These are phyloP conservation scores for Odontamblyopus rebecca DNA, from an alignment of 2,797 vertebrate species.

Conservation along the genomic window DNA sequence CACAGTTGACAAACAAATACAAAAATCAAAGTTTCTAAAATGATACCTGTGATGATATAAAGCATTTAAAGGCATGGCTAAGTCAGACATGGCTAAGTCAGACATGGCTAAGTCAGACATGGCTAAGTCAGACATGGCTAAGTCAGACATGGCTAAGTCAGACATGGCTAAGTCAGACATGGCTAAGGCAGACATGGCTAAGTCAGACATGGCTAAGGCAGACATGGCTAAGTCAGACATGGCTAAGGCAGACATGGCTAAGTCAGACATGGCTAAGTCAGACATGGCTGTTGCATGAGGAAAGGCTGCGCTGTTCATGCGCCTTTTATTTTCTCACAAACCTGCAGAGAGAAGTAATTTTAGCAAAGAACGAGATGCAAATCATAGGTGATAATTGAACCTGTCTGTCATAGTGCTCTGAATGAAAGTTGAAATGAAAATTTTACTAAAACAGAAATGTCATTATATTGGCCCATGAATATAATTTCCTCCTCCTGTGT, in stretches of 20 bases:
- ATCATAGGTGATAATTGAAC: conserved; percentile 35
- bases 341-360: conserved; percentile 19
- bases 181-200: no score
- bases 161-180: no score
- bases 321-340: conserved; percentile 14
- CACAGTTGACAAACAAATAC: not conserved
- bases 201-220: no score
- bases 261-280: no score
- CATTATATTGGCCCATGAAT: not conserved
- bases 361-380: conserved; percentile 31
- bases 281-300: not conserved
- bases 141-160: no score
- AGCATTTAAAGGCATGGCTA: not conserved
- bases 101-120: no score
- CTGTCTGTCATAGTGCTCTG: conserved; percentile 17
- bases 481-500: not conserved
- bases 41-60: not conserved
- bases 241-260: no score
- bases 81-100: not conserved
- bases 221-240: no score
- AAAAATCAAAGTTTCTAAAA: not conserved
- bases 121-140: no score
- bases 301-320: not conserved
- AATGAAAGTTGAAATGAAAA: conserved; percentile 20
- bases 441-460: not conserved